phyloP scores from a whole-genome alignment of 2,888 invertebrate genomes.

The Ophraella communa region DNA sequence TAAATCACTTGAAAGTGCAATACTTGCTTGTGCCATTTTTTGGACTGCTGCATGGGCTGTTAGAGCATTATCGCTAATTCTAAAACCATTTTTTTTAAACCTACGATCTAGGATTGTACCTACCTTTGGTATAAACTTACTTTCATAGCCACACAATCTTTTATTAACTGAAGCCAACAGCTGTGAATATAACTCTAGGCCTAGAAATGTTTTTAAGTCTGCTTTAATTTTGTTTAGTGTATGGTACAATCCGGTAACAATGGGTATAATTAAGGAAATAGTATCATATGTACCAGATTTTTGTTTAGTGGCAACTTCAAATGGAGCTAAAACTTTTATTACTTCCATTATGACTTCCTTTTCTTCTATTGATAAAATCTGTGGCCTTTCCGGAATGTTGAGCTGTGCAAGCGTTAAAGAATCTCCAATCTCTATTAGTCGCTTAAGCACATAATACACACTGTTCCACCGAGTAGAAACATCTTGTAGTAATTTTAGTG shows the following conservation, averaged over 20 bases:
- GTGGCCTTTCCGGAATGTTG: not conserved
- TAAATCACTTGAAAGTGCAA: not conserved
- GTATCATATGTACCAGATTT: conserved; percentile 11
- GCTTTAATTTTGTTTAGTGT: conserved; percentile 5
- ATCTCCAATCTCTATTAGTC: conserved; percentile 9
- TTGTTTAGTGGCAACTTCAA: conserved; percentile 12
- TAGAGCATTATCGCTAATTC: conserved; percentile 4
- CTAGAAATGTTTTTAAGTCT: not conserved
- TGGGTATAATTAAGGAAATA: conserved; percentile 7
- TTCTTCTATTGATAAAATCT: not conserved
- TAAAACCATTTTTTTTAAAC: conserved; percentile 14
- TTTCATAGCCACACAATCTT: conserved; percentile 4
- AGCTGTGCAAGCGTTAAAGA: conserved; percentile 1
- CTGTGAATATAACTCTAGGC: not conserved
- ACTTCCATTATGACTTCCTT: conserved; percentile 3
- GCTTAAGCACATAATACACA: conserved; percentile 7
- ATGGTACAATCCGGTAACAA: conserved; percentile 13
- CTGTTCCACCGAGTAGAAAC: conserved; percentile 14
- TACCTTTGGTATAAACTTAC: conserved; percentile 1
- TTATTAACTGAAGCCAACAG: not conserved
- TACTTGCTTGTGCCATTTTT: conserved; percentile 11
- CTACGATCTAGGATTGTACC: conserved; percentile 8
- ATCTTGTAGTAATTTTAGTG: conserved; percentile 13
- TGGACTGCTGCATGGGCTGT: conserved; percentile 7
- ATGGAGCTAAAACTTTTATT: conserved; percentile 6